Percentiles rank a stretch among this genome's conserved stretches.
These are phyloP conservation scores for Cheirogaleus major DNA, from an alignment of 2,797 vertebrate genomes.

Conservation along the genomic window DNA sequence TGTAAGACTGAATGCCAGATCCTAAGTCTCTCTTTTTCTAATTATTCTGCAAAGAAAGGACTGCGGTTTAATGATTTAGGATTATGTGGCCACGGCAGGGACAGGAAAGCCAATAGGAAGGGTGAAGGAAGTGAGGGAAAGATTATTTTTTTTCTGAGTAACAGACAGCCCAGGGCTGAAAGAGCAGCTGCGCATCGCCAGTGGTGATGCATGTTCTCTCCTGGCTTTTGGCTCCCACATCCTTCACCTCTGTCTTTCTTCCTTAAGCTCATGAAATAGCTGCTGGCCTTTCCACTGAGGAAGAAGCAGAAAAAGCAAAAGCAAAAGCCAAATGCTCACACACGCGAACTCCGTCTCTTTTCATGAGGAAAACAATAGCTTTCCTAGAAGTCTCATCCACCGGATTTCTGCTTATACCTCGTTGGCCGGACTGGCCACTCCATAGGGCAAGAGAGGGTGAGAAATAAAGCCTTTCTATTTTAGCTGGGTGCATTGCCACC, in stretches of 20 bases:
- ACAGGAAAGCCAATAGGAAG: background rate
- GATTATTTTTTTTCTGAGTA: background rate
- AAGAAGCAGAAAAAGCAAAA: background rate
- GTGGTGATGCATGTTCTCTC: background rate
- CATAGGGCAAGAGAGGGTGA: background rate
- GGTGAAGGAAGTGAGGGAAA: background rate
- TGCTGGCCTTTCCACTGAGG: background rate
- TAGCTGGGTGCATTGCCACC: background rate
- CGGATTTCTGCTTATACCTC: background rate
- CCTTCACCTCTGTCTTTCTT: background rate
- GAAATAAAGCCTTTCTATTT: background rate
- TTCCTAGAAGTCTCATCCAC: background rate
- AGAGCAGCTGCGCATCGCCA: background rate
- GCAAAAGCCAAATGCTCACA: background rate
- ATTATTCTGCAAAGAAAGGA: background rate
- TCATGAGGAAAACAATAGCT: background rate
- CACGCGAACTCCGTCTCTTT: background rate
- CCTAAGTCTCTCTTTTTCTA: background rate
- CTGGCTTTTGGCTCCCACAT: background rate
- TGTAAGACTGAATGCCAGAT: background rate
- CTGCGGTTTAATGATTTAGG: background rate
- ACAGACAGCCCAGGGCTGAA: no score
- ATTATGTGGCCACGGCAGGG: background rate
- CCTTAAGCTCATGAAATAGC: background rate
- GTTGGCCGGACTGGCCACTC: background rate